Percentiles rank a stretch among this genome's conserved stretches.
phyloP scores from a whole-genome alignment of 2,797 vertebrate species.

The Lates japonicus region DNA sequence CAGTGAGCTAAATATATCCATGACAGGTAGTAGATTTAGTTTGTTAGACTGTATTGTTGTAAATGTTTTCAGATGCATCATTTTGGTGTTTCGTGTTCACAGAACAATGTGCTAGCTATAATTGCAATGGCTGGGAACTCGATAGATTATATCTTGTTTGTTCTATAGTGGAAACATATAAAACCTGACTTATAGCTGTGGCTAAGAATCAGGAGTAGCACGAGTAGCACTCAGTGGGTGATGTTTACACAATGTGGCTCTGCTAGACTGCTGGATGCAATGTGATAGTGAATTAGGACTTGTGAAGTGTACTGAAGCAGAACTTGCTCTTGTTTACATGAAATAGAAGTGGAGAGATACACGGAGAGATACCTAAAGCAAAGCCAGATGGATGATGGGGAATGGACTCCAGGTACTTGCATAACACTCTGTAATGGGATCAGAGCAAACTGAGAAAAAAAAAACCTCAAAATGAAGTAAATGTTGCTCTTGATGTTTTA shows the following conservation, averaged over 20 bases:
- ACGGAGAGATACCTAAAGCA: constrained; percentile 83
- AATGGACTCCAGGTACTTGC: constrained; percentile 87
- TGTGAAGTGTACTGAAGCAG: constrained; percentile 4
- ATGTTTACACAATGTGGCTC: neutral
- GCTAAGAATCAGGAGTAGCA: neutral
- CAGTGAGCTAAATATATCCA: constrained; percentile 5
- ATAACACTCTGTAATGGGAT: neutral
- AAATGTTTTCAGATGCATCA: neutral
- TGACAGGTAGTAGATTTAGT: neutral
- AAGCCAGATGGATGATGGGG: constrained; percentile 58
- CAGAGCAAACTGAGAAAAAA: neutral
- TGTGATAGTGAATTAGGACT: neutral
- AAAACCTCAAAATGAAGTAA: neutral
- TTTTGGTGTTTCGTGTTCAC: neutral
- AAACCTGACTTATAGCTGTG: neutral
- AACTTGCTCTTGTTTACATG: constrained; percentile 47
- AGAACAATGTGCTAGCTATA: neutral
- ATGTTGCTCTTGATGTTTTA: constrained; percentile 63
- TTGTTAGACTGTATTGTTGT: neutral
- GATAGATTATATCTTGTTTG: neutral
- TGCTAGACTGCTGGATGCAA: neutral
- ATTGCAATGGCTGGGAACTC: no score
- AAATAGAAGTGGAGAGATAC: constrained; percentile 86
- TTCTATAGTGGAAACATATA: neutral
- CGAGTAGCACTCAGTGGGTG: constrained; percentile 4